phyloP scores from a whole-genome alignment of 2,888 invertebrate genomes.

The Dicyrtomina minuta region DNA sequence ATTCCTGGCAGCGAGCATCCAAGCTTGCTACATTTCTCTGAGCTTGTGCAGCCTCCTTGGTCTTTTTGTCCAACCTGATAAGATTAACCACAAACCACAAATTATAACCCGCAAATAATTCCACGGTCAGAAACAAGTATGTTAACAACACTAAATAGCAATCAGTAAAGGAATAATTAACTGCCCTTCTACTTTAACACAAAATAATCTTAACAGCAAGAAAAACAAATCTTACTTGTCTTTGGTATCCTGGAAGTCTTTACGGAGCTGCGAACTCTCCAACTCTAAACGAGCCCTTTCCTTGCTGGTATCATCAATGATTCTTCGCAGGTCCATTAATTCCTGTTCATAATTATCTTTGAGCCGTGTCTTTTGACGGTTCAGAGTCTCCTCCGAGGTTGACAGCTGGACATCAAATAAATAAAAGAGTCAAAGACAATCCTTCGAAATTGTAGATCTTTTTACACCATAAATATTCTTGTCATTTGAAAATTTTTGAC shows the following conservation, averaged over 20 bases:
- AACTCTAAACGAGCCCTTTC: slow-evolving; percentile 93
- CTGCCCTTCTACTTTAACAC: background rate
- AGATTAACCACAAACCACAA: background rate
- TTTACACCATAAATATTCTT: too few relatives aligned
- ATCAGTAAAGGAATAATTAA: background rate
- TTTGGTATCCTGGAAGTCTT: slow-evolving; percentile 82
- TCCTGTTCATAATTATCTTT: slow-evolving; percentile 92
- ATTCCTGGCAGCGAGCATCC: slow-evolving; percentile 72
- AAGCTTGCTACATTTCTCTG: slow-evolving; percentile 73
- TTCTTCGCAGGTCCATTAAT: slow-evolving; percentile 81
- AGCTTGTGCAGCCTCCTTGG: slow-evolving; percentile 70
- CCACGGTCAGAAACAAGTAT: too few relatives aligned
- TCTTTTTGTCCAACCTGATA: slow-evolving; percentile 71
- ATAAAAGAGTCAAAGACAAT: background rate
- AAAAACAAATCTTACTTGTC: slow-evolving; percentile 63
- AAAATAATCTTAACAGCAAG: background rate
- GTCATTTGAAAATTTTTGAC: background rate
- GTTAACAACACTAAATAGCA: too few relatives aligned
- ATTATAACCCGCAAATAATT: background rate
- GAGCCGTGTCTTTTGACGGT: slow-evolving; percentile 83
- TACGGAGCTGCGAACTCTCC: slow-evolving; percentile 81
- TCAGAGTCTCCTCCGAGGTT: slow-evolving; percentile 79
- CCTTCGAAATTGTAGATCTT: background rate
- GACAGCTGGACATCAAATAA: slow-evolving; percentile 39
- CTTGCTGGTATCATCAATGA: slow-evolving; percentile 87